Conservation (phyloP, 2,888 invertebrate genomes). For the Lithophane leautieri region DNA sequence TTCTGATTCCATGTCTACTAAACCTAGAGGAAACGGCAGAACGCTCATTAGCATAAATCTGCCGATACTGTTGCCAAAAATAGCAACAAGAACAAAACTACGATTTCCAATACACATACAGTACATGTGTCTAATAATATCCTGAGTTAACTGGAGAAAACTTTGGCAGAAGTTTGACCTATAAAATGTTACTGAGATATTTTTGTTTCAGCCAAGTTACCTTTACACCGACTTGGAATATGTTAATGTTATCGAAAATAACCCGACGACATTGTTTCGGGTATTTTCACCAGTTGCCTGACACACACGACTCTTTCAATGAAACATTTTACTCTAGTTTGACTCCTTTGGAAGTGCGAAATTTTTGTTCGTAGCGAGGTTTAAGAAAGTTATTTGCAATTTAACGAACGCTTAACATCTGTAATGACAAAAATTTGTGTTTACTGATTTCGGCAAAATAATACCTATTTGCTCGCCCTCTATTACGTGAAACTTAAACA, state of each 20-base stretch:
- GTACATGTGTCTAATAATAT: slow-evolving; percentile 51
- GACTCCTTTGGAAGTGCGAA: not conserved
- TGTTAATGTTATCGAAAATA: slow-evolving; percentile 42
- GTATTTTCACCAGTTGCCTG: not conserved
- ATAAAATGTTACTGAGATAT: slow-evolving; percentile 42
- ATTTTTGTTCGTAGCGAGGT: not conserved
- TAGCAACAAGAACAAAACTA: slow-evolving; percentile 50
- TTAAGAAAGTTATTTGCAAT: not conserved
- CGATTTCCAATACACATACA: slow-evolving; percentile 33
- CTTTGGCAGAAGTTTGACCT: slow-evolving; percentile 43
- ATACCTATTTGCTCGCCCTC: not conserved
- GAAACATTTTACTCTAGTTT: not conserved
- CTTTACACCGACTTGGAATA: slow-evolving; percentile 33
- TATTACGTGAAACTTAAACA: not conserved
- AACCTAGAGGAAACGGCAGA: slow-evolving; percentile 29
- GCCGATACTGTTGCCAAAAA: slow-evolving; percentile 53
- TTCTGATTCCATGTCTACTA: slow-evolving; percentile 6
- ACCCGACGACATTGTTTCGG: slow-evolving; percentile 8
- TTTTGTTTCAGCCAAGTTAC: slow-evolving; percentile 39
- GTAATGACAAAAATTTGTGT: not conserved
- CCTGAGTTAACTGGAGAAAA: slow-evolving; percentile 46
- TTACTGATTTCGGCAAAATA: not conserved
- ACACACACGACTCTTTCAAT: not conserved
- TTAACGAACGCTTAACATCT: not conserved
- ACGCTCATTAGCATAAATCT: slow-evolving; percentile 56